A percentile compares a stretch with the other conserved stretches of the same genome.
These are phyloP conservation scores for Drosophila tanythrix DNA, from an alignment of 2,888 invertebrate species.

Conservation along the genomic window DNA sequence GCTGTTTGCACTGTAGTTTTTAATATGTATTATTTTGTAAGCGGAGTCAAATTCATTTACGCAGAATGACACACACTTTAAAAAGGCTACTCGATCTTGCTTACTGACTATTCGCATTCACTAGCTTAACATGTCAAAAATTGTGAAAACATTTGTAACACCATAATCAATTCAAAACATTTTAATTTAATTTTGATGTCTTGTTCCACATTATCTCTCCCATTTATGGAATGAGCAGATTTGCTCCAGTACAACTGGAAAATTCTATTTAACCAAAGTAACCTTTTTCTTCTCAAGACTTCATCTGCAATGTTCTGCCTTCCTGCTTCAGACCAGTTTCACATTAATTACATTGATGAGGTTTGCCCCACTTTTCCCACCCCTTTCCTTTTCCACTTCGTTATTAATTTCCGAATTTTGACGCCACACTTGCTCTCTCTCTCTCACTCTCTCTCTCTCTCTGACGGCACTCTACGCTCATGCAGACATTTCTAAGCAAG, in stretches of 20 bases:
- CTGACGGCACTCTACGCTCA: not conserved
- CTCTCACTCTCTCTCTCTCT: not conserved
- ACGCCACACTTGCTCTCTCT: not conserved
- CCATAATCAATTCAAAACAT: not conserved
- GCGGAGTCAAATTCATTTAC: slow-evolving; percentile 7
- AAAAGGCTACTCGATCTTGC: slow-evolving; percentile 12
- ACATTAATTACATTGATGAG: not conserved
- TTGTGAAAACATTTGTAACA: not conserved
- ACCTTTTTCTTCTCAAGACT: not conserved
- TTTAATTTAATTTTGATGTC: not conserved
- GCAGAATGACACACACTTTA: slow-evolving; percentile 15
- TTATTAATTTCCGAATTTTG: not conserved
- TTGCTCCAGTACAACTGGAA: not conserved
- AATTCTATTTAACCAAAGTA: not conserved
- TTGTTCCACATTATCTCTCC: not conserved
- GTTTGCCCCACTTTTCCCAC: not conserved
- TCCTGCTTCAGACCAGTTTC: not conserved
- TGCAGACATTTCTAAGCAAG: not conserved
- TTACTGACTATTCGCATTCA: not conserved
- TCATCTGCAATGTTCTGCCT: not conserved
- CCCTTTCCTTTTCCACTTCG: not conserved
- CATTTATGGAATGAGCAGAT: not conserved
- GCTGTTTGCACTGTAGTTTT: slow-evolving; percentile 9
- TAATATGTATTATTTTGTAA: slow-evolving; percentile 16
- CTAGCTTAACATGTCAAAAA: not conserved